Conservation (phyloP, 1,140 invertebrate species). For the Oscheius sp. region DNA sequence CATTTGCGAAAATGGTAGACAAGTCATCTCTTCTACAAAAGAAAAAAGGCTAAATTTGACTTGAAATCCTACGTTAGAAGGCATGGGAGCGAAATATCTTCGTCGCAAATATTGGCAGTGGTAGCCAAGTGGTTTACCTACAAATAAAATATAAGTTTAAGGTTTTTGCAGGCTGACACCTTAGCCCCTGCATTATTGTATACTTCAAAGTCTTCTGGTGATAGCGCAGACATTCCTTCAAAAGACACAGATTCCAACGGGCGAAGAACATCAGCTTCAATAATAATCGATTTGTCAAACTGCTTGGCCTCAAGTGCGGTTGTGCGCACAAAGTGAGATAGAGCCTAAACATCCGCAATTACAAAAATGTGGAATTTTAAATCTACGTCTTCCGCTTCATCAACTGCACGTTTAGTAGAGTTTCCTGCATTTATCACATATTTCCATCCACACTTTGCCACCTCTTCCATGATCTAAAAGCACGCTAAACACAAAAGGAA, state of each 20-base stretch:
- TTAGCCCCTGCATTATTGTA: conserved; percentile 27
- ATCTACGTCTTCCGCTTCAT: conserved; percentile 44
- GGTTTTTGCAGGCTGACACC: no score
- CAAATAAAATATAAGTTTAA: no score
- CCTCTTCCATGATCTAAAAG: conserved; percentile 27
- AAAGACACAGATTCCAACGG: conserved; percentile 36
- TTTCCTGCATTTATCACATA: conserved; percentile 39
- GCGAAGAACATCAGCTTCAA: conserved; percentile 26
- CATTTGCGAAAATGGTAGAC: conserved; percentile 24
- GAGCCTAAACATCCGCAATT: conserved; percentile 20
- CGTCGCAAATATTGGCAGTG: conserved; percentile 33
- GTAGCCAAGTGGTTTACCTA: conserved; percentile 23
- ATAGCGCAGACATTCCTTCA: conserved; percentile 43
- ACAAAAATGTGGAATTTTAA: no score
- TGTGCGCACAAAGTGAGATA: conserved; percentile 34
- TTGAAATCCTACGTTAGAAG: conserved; percentile 29
- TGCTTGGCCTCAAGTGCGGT: conserved; percentile 42
- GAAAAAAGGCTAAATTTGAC: no score
- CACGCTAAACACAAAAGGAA: neutral
- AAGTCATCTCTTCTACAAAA: conserved; percentile 25
- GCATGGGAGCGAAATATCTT: conserved; percentile 38
- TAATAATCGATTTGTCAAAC: conserved; percentile 35
- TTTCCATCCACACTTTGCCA: conserved; percentile 38
- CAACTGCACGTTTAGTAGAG: conserved; percentile 23
- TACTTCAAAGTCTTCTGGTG: conserved; percentile 20